Conservation (phyloP, 1,140 invertebrate species). For the Drosophila arizonae region DNA sequence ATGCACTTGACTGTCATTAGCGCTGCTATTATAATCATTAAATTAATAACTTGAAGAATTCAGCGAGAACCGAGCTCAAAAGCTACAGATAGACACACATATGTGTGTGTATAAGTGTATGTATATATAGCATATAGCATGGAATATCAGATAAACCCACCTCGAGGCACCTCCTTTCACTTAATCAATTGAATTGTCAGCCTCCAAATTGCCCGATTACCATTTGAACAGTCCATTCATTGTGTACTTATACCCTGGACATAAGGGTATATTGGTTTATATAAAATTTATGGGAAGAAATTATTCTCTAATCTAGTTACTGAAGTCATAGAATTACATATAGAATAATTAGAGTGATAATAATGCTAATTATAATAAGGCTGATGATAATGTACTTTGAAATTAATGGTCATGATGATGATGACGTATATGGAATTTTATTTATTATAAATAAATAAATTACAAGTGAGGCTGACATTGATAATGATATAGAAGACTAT, state of each 20-base stretch:
- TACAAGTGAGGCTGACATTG: too few species aligned
- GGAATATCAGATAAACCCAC: conserved; percentile 6
- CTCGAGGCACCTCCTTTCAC: conserved; percentile 40
- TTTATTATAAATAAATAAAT: too few species aligned
- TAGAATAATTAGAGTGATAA: too few species aligned
- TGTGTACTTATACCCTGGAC: not conserved
- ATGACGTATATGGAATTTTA: too few species aligned
- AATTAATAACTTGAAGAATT: conserved; percentile 71
- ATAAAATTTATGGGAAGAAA: not conserved
- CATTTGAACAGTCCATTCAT: conserved; percentile 13
- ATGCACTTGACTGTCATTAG: conserved; percentile 78
- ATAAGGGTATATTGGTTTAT: not conserved
- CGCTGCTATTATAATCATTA: conserved; percentile 75
- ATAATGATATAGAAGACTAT: too few species aligned
- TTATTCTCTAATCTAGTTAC: too few species aligned
- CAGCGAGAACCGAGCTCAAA: conserved; percentile 12
- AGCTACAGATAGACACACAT: conserved; percentile 20
- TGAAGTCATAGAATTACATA: too few species aligned
- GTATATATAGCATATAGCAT: conserved; percentile 16
- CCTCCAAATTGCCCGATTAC: conserved; percentile 48
- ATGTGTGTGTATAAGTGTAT: conserved; percentile 6
- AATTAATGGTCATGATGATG: too few species aligned
- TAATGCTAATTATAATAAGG: too few species aligned
- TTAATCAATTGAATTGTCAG: conserved; percentile 71
- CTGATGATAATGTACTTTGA: too few species aligned